phyloP scores from a whole-genome alignment of 1,140 invertebrate genomes.

The Oscheius sp. region DNA sequence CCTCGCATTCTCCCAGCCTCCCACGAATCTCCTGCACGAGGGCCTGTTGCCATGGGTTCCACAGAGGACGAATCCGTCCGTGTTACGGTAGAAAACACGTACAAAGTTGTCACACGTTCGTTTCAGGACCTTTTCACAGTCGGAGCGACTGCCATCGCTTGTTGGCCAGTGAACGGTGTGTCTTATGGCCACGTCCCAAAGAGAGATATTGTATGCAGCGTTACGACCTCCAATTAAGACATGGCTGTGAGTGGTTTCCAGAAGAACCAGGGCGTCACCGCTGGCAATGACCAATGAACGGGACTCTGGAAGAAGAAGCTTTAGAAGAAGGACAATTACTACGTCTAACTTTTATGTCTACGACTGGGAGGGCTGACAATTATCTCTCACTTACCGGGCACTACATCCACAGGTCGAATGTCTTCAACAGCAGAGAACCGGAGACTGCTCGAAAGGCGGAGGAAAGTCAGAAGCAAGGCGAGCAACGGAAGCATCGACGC shows the following conservation, averaged over 20 bases:
- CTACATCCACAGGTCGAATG: background rate
- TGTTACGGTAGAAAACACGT: slow-evolving; percentile 9
- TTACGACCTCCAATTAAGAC: background rate
- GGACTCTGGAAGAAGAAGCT: background rate
- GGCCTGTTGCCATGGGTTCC: slow-evolving; percentile 20
- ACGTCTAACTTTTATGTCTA: background rate
- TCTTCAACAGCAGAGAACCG: background rate
- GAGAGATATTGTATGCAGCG: background rate
- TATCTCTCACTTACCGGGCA: background rate
- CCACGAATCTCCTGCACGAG: slow-evolving; percentile 4
- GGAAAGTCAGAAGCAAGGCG: too few relatives aligned
- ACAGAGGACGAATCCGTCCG: slow-evolving; percentile 14
- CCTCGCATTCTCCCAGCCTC: background rate
- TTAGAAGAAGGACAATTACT: too few relatives aligned
- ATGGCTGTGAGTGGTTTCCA: background rate
- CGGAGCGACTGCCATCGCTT: background rate
- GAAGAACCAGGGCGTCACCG: background rate
- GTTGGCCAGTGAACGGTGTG: background rate
- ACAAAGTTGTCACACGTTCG: slow-evolving; percentile 19
- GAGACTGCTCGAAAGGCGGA: too few relatives aligned
- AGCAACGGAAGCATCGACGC: too few relatives aligned
- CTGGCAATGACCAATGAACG: background rate
- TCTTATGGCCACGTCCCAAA: background rate
- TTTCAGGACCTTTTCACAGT: background rate
- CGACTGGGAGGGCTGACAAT: background rate